Conservation (phyloP, 2,888 invertebrate genomes). For the Clunio marinus region DNA sequence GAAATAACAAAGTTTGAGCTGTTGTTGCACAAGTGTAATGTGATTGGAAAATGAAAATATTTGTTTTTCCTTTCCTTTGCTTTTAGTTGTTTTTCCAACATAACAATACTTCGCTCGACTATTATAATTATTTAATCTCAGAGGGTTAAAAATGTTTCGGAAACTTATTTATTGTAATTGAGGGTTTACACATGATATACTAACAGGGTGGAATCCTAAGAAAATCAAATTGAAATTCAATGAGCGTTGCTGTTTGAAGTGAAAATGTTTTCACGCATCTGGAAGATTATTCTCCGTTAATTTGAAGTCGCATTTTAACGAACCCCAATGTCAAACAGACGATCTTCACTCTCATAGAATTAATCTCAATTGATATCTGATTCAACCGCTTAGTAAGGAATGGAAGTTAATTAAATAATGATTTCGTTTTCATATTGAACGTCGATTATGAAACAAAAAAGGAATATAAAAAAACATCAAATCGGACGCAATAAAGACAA, state of each 20-base stretch:
- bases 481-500: not conserved
- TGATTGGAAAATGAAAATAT: conserved; percentile 9
- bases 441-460: not conserved
- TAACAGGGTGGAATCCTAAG: not conserved
- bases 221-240: conserved; percentile 22
- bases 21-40: conserved; percentile 21
- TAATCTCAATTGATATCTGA: conserved; percentile 22
- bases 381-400: conserved; percentile 4
- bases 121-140: not conserved
- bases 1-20: not conserved
- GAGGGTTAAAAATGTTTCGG: not conserved
- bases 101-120: not conserved
- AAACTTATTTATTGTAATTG: conserved; percentile 8
- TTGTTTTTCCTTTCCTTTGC: conserved; percentile 17
- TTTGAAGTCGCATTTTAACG: too few relatives aligned
- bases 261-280: not conserved
- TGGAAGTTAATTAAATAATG: conserved; percentile 31
- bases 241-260: not conserved
- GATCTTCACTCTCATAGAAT: conserved; percentile 9
- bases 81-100: conserved; percentile 1
- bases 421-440: not conserved
- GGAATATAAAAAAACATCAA: not conserved
- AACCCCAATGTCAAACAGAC: too few relatives aligned
- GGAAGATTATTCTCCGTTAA: conserved; percentile 3
- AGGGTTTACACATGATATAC: not conserved